These are phyloP conservation scores for Periparus ater DNA, from an alignment of 2,797 vertebrate species.

Conservation along the genomic window DNA sequence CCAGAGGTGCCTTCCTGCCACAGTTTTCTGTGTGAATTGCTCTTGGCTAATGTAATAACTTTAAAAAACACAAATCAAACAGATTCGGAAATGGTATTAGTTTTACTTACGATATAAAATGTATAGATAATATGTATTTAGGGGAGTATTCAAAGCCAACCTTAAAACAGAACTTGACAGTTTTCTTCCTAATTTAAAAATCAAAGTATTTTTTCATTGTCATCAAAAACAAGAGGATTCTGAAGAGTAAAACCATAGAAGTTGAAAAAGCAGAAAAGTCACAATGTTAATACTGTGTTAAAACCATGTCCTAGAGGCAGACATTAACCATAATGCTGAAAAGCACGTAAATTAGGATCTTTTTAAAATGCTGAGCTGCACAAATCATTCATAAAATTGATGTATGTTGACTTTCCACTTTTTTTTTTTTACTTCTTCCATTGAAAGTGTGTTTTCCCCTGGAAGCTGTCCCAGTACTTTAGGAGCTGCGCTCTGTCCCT, in stretches of 20 bases:
- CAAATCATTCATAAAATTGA: background rate
- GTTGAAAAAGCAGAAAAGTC: background rate
- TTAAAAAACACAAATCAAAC: background rate
- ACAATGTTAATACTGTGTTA: background rate
- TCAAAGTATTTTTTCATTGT: background rate
- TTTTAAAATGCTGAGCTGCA: background rate
- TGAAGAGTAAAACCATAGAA: background rate
- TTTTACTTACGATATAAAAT: background rate
- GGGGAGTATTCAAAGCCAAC: background rate
- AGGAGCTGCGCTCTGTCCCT: background rate
- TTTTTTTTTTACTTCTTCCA: background rate
- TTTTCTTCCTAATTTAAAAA: background rate
- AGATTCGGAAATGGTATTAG: background rate
- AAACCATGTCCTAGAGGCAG: constrained; percentile 6
- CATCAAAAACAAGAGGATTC: background rate
- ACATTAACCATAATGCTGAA: background rate
- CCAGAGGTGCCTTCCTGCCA: background rate
- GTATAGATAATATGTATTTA: background rate
- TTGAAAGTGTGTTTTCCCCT: background rate
- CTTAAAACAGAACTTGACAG: background rate
- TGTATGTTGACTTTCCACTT: background rate
- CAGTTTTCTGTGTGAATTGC: background rate
- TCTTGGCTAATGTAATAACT: background rate
- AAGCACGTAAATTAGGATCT: background rate
- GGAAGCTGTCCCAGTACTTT: background rate